phyloP scores from a whole-genome alignment of 2,797 vertebrate species.

The Ammospiza maritima region DNA sequence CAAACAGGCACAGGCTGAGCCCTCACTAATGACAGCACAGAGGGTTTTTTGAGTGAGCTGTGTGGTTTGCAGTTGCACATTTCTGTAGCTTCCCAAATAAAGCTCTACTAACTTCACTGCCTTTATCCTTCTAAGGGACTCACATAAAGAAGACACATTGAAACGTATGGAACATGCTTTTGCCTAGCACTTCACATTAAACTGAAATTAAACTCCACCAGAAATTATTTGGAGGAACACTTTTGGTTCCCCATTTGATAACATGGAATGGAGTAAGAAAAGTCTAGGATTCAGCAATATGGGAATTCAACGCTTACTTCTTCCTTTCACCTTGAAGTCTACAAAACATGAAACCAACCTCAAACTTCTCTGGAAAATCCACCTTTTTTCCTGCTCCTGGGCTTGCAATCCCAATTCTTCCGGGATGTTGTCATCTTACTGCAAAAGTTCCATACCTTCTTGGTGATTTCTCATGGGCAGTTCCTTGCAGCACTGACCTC shows the following conservation, averaged over 20 bases:
- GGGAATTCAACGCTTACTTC: neutral
- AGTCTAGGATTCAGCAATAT: neutral
- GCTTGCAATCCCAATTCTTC: neutral
- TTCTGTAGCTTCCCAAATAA: neutral
- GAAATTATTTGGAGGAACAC: neutral
- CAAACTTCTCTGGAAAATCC: neutral
- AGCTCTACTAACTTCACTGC: neutral
- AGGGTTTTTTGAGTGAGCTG: neutral
- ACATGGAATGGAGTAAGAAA: neutral
- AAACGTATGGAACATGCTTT: neutral
- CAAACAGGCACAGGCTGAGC: neutral
- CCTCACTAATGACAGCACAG: neutral
- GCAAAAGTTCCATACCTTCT: too few relatives aligned
- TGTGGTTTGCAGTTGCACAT: neutral
- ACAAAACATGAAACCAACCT: neutral
- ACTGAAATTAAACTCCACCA: neutral
- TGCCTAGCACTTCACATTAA: neutral
- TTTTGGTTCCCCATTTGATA: neutral
- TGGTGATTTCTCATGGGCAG: too few relatives aligned
- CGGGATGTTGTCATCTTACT: neutral
- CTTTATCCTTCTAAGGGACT: neutral
- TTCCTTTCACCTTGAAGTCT: neutral
- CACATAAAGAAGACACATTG: neutral
- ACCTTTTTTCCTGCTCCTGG: neutral
- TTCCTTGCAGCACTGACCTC: too few relatives aligned